phyloP scores from a whole-genome alignment of 2,888 invertebrate genomes.

The Drosophila affinis region DNA sequence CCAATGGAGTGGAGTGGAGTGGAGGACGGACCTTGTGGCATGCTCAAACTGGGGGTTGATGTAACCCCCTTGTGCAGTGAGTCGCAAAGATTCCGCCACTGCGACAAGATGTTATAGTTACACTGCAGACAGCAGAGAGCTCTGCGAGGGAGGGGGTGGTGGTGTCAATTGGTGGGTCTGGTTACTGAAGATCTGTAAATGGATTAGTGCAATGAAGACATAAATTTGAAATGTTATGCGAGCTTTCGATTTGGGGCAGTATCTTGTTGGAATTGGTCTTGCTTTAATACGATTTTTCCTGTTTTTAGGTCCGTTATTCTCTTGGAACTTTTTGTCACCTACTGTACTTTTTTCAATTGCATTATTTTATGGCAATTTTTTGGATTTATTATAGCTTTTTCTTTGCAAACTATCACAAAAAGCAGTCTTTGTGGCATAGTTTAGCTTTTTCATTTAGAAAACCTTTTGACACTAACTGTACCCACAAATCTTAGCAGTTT shows the following conservation, averaged over 20 bases:
- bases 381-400: neutral
- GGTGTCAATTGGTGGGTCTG: neutral
- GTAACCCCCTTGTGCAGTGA: constrained; percentile 44
- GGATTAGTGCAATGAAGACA: neutral
- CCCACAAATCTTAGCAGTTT: neutral
- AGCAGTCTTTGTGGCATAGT: neutral
- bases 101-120: constrained; percentile 32
- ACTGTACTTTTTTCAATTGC: neutral
- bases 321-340: neutral
- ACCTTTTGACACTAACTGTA: neutral
- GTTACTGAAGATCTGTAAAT: neutral
- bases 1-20: constrained; percentile 27
- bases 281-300: neutral
- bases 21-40: neutral
- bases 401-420: neutral
- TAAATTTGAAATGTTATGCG: neutral
- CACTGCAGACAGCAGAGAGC: neutral
- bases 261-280: neutral
- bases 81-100: constrained; percentile 48
- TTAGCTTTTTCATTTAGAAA: neutral
- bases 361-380: no score
- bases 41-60: neutral
- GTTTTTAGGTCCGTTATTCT: neutral
- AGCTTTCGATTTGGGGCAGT: neutral
- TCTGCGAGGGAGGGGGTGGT: neutral